Percentiles rank a stretch among this genome's conserved stretches.
These are phyloP conservation scores for Drosophila leontia DNA, from an alignment of 1,140 invertebrate species.

Conservation along the genomic window DNA sequence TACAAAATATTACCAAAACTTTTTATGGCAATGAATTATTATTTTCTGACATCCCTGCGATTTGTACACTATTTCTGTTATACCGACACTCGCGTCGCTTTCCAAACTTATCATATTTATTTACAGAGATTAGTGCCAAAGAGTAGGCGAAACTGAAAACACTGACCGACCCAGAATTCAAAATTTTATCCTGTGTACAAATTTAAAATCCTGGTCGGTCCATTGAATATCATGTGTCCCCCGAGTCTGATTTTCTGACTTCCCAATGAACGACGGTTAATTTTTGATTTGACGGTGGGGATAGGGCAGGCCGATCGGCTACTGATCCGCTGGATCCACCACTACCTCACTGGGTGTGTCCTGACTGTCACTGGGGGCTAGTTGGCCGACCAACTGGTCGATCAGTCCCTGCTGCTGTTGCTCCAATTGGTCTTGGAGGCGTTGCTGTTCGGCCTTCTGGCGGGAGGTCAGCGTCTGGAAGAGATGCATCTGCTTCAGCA, in stretches of 20 bases:
- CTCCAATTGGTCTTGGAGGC: slow-evolving; percentile 44
- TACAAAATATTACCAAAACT: slow-evolving; percentile 6
- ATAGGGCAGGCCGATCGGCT: background rate
- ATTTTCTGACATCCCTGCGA: background rate
- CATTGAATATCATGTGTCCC: slow-evolving; percentile 6
- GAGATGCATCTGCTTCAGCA: background rate
- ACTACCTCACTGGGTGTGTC: background rate
- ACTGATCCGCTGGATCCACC: background rate
- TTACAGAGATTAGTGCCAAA: background rate
- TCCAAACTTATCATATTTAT: background rate
- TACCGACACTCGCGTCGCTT: background rate
- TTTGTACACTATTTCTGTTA: background rate
- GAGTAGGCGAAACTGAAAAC: background rate
- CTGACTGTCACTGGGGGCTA: background rate
- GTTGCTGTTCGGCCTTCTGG: slow-evolving; percentile 49
- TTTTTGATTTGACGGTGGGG: slow-evolving; percentile 4
- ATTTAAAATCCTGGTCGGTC: slow-evolving; percentile 21
- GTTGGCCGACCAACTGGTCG: slow-evolving; percentile 34
- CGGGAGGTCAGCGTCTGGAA: slow-evolving; percentile 2
- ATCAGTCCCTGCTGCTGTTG: slow-evolving; percentile 45
- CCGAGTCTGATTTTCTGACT: slow-evolving; percentile 8
- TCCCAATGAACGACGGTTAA: slow-evolving; percentile 16
- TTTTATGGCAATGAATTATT: background rate
- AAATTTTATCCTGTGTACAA: background rate
- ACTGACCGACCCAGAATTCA: slow-evolving; percentile 14